Evolutionary conservation across 1,140 invertebrate genomes (phyloP).

Genomic region (Mylabris phalerata): DNA sequence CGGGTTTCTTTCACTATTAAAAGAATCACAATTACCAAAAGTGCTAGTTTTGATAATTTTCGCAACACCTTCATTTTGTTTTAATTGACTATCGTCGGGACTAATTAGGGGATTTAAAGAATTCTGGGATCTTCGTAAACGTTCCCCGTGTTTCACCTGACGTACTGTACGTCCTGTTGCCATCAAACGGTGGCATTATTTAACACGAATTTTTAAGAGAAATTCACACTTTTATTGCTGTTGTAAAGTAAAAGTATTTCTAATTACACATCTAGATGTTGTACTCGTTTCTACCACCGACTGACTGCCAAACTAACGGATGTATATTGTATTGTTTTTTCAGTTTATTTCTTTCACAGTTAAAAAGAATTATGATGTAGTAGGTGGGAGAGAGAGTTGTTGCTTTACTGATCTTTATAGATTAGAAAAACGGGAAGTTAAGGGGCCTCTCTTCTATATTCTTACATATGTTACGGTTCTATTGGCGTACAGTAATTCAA

Average conservation of each 20-base stretch:
- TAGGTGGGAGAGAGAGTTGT: too few relatives aligned
- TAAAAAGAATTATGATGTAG: too few relatives aligned
- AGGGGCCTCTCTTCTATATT: too few relatives aligned
- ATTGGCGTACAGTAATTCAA: too few relatives aligned
- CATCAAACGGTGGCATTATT: constrained; percentile 29
- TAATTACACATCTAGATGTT: too few relatives aligned
- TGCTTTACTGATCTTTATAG: too few relatives aligned
- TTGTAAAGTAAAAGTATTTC: too few relatives aligned
- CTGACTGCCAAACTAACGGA: constrained; percentile 6
- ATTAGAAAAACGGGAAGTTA: too few relatives aligned
- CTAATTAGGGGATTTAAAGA: constrained; percentile 25
- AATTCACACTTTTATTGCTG: too few relatives aligned
- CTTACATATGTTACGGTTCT: too few relatives aligned
- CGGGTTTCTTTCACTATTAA: neutral
- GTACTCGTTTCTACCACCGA: constrained; percentile 5
- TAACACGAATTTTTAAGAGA: too few relatives aligned
- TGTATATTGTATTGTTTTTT: constrained; percentile 11
- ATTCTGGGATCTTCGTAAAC: constrained; percentile 32
- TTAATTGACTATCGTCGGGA: constrained; percentile 14
- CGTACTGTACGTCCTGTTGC: constrained; percentile 36
- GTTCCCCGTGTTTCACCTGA: constrained; percentile 39
- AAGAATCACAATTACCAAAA: constrained; percentile 9
- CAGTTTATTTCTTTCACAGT: too few relatives aligned
- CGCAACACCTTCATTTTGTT: constrained; percentile 14
- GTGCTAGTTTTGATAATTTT: constrained; percentile 20